Conservation (phyloP, 2,888 invertebrate genomes). For the Oscheius myriophilus region DNA sequence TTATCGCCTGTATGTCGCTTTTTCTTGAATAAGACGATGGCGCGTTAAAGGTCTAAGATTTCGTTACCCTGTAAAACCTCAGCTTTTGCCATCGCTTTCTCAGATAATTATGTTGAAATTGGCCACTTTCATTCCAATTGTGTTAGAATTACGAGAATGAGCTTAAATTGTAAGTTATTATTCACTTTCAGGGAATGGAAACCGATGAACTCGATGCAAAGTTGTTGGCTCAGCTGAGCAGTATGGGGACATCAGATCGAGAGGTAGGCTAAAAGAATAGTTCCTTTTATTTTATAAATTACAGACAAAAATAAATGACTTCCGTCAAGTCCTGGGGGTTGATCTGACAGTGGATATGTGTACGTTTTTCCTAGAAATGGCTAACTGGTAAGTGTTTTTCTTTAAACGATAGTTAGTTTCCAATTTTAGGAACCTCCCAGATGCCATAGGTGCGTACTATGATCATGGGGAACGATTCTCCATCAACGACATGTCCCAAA, state of each 20-base stretch:
- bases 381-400: conserved; percentile 32
- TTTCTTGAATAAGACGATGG: too few species aligned
- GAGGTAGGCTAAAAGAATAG: conserved; percentile 2
- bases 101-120: neutral
- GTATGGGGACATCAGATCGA: conserved; percentile 17
- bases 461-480: conserved; percentile 15
- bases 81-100: too few species aligned
- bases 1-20: too few species aligned
- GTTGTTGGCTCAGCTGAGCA: conserved; percentile 12
- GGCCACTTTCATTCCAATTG: neutral
- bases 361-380: conserved; percentile 44
- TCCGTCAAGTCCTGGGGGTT: conserved; percentile 17
- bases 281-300: neutral
- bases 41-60: too few species aligned
- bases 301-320: conserved; percentile 20
- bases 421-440: conserved; percentile 24
- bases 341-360: conserved; percentile 37
- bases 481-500: conserved; percentile 4
- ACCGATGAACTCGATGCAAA: conserved; percentile 19
- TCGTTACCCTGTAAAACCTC: too few species aligned
- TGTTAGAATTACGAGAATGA: neutral
- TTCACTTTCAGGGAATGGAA: neutral
- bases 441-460: conserved; percentile 23
- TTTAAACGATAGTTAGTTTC: neutral
- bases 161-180: neutral